Percentiles rank a stretch among this genome's conserved stretches.
Conservation (phyloP, 92 coral and sea anemone genomes). For the Ricordea florida region DNA sequence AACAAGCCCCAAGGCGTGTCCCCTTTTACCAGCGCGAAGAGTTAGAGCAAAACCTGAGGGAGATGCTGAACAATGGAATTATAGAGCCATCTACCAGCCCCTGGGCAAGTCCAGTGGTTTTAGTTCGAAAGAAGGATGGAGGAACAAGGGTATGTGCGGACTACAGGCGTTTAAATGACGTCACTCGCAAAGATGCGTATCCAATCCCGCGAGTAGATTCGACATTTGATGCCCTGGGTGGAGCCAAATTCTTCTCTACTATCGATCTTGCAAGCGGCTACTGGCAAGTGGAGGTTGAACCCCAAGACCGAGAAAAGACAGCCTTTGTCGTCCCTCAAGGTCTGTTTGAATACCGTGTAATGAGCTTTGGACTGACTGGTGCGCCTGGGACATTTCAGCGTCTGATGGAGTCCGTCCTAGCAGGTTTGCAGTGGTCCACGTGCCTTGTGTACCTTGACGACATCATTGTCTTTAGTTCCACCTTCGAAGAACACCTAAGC, state of each 20-base stretch:
- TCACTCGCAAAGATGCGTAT: conserved; percentile 12
- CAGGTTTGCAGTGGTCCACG: too few species aligned
- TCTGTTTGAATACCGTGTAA: too few species aligned
- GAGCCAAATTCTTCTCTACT: neutral
- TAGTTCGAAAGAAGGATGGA: neutral
- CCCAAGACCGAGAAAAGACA: neutral
- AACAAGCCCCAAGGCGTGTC: too few species aligned
- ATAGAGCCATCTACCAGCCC: neutral
- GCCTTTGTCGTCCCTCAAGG: too few species aligned
- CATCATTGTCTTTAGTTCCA: too few species aligned
- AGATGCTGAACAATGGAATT: conserved; percentile 1
- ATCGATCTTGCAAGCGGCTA: conserved; percentile 14
- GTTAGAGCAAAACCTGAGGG: neutral
- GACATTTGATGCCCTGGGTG: neutral
- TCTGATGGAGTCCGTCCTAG: too few species aligned
- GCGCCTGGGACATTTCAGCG: too few species aligned
- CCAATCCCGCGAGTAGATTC: neutral
- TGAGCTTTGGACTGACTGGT: too few species aligned
- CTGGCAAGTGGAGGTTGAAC: neutral
- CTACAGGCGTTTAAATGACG: neutral
- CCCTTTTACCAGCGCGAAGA: conserved; percentile 4
- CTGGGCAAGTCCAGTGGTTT: neutral
- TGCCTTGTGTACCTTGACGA: too few species aligned
- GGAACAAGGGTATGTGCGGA: neutral
- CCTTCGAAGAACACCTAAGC: too few species aligned